Percentiles rank a stretch among this genome's conserved stretches.
Conservation (phyloP, 1,140 invertebrate species). For the Diorhabda sublineata region DNA sequence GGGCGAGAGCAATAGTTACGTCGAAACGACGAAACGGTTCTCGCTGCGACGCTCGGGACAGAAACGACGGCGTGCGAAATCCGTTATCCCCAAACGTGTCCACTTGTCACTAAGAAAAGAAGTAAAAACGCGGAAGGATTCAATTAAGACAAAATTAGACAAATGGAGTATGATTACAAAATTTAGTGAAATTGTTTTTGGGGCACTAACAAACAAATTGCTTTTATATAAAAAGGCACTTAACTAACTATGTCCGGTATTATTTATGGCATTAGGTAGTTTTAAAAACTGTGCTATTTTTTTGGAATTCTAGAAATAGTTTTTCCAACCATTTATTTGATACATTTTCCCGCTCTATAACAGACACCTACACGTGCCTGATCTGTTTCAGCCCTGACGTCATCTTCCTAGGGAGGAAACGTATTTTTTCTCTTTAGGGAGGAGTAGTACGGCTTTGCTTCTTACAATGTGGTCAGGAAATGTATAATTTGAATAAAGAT, state of each 20-base stretch:
- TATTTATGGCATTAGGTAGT: background rate
- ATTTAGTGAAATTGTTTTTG: too few species aligned
- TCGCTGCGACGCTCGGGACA: slow-evolving; percentile 19
- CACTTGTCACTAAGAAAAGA: slow-evolving; percentile 30
- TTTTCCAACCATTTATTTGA: background rate
- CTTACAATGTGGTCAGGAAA: too few species aligned
- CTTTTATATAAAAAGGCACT: too few species aligned
- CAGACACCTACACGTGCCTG: background rate
- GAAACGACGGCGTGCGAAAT: slow-evolving; percentile 23
- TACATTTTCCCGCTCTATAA: background rate
- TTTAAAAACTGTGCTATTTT: background rate
- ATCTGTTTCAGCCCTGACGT: too few species aligned
- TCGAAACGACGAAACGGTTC: slow-evolving; percentile 16
- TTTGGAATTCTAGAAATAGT: background rate
- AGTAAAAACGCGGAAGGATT: slow-evolving; percentile 5
- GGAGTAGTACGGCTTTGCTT: too few species aligned
- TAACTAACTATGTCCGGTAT: background rate
- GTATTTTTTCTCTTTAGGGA: too few species aligned
- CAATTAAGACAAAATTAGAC: background rate
- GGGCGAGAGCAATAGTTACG: slow-evolving; percentile 14
- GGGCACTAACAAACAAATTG: too few species aligned
- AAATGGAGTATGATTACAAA: too few species aligned
- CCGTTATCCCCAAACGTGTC: slow-evolving; percentile 33
- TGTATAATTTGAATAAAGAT: too few species aligned
- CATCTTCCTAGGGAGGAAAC: too few species aligned